Base-by-base conservation (phyloP, 92 coral and sea anemone genomes). In the Zoanthus sociatus region DNA sequence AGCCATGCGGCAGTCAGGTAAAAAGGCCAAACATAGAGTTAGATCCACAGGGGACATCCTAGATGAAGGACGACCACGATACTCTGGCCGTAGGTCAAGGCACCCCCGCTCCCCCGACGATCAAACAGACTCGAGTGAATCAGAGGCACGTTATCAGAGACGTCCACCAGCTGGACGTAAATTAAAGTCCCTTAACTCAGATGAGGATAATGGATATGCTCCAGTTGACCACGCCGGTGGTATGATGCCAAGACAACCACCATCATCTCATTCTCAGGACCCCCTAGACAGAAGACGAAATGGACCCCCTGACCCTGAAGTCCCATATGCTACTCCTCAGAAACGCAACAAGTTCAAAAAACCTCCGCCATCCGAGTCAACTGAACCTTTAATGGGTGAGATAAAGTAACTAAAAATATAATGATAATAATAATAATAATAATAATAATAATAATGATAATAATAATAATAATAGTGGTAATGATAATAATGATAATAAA, bases 1-100 rank as follows among this genome's bases (percentile, higher is more conserved):
- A 71, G 98, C 98, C 61, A 89, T 94, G 87, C 94, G 98, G 20
- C 98, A 94, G 92, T 94, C 98, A 15, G 93, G 92, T 58, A 86
- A 91, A 31, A 94, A 93, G 54, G 86, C 95, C 3, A 94, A 93
- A 51, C 87, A 85, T 74, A 86, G 93, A 60, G 87, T 92, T 3
- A 33, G 83, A 45, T 94, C 98, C 6, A 94, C 95, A 15, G 98
- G 98, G 10, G 98, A 94, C 88, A 79, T 94, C 37, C 70, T 89
- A 31, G 90, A 85, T 37, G 89, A 89, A 8, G 94, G 94, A 1
- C 89, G 79, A 56, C 86, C 83, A 0, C 69, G 94, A 17, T 73
- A 73, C 18, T 61, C 89, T 1, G 91, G 91, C 32, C 92, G 84
- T 50, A 79, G 90, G 76, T 83, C 91, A 13, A 89, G 85, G 64